A percentile compares a stretch with the other conserved stretches of the same genome.
These are phyloP conservation scores for Habroteleia sp. DNA, from an alignment of 2,888 invertebrate species.

Conservation along the genomic window DNA sequence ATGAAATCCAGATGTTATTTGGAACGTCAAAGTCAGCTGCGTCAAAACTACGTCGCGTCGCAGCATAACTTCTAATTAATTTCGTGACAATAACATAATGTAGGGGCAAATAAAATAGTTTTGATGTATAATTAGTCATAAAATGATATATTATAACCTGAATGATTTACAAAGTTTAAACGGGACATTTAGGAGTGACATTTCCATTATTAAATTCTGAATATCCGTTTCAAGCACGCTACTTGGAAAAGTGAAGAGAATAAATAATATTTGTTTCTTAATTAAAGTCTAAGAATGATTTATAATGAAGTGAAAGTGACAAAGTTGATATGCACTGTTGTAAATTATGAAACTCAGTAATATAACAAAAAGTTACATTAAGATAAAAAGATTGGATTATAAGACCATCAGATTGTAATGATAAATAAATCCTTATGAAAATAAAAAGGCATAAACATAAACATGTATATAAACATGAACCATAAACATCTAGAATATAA, in stretches of 20 bases:
- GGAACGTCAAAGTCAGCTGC: conserved; percentile 60
- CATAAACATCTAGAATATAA: too few species aligned
- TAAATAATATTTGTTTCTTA: too few species aligned
- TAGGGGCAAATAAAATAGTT: conserved; percentile 35
- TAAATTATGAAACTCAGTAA: too few species aligned
- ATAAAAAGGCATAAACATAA: too few species aligned
- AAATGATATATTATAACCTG: conserved; percentile 32
- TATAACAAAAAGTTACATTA: too few species aligned
- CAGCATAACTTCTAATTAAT: conserved; percentile 47
- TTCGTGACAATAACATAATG: conserved; percentile 52
- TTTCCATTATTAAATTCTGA: conserved; percentile 16
- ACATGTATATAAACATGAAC: too few species aligned
- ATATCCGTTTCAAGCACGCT: conserved; percentile 5
- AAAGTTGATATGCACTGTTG: too few species aligned
- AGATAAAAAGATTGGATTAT: too few species aligned
- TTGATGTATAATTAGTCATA: conserved; percentile 44
- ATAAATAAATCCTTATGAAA: too few species aligned
- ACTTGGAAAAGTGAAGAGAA: conserved; percentile 2
- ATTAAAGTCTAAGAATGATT: too few species aligned
- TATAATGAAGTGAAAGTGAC: too few species aligned
- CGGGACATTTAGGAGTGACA: neutral
- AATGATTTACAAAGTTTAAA: conserved; percentile 21
- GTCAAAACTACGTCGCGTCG: conserved; percentile 43
- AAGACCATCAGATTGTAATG: too few species aligned
- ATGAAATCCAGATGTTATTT: conserved; percentile 56